Conservation (phyloP, 2,888 invertebrate genomes). For the Disparrhopalites patrizii region DNA sequence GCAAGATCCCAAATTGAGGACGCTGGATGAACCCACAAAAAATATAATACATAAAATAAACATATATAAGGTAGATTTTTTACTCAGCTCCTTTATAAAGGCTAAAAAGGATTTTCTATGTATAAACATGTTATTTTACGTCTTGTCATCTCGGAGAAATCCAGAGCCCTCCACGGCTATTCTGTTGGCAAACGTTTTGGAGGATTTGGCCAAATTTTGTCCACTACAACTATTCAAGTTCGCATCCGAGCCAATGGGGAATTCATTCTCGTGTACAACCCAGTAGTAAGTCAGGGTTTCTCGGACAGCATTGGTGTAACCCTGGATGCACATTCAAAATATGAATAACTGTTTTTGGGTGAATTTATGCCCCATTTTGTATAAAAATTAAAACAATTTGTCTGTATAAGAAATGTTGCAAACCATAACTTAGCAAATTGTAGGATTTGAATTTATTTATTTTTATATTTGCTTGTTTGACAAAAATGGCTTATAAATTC, state of each 20-base stretch:
- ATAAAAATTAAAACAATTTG: neutral
- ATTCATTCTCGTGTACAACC: constrained; percentile 15
- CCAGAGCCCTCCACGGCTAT: constrained; percentile 18
- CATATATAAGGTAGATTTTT: too few species aligned
- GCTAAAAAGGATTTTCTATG: neutral
- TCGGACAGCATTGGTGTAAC: neutral
- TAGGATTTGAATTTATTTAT: too few species aligned
- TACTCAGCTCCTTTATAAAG: neutral
- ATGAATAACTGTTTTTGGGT: neutral
- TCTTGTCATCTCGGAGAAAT: constrained; percentile 15
- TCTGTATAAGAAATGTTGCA: neutral
- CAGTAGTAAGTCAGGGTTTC: constrained; percentile 16
- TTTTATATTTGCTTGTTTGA: too few species aligned
- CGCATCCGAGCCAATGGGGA: constrained; percentile 3
- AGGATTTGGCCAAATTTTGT: neutral
- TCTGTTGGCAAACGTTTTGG: constrained; percentile 6
- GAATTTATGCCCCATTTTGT: neutral
- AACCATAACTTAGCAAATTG: too few species aligned
- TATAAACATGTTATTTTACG: constrained; percentile 1
- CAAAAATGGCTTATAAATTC: too few species aligned
- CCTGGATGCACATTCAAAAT: neutral
- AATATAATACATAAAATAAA: neutral
- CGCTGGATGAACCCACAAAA: neutral
- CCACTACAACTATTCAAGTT: neutral
- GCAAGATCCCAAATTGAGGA: constrained; percentile 11